Evolutionary conservation across 92 coral and sea anemone species (phyloP).

Genomic region (Palythoa grandiflora): DNA sequence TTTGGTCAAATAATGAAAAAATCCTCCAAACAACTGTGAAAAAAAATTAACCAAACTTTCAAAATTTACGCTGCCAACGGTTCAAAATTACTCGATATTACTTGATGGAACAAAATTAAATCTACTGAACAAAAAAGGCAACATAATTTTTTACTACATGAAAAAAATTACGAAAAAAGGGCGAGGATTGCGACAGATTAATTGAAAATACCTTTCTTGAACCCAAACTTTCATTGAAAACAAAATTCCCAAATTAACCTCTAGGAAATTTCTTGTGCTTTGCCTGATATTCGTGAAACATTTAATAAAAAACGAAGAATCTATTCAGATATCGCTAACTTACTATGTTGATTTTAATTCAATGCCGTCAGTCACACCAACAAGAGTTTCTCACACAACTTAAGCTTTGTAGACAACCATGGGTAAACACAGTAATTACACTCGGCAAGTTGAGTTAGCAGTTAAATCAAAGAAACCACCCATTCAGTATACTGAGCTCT

Average conservation of each 20-base stretch:
- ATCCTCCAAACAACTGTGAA: no score
- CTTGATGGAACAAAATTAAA: no score
- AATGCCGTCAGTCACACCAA: not conserved
- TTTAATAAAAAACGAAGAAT: not conserved
- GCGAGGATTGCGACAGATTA: no score
- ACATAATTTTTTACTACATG: no score
- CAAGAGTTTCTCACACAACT: not conserved
- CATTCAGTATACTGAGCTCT: conserved; percentile 19
- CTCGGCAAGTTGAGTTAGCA: conserved; percentile 19
- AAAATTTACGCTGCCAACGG: no score
- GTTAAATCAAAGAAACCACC: not conserved
- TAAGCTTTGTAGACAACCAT: not conserved
- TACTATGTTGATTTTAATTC: not conserved
- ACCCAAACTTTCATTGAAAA: not conserved
- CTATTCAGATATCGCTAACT: not conserved
- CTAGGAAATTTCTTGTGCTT: no score
- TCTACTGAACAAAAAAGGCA: no score
- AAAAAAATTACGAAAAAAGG: no score
- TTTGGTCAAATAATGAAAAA: no score
- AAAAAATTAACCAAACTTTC: no score
- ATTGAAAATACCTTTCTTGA: no score
- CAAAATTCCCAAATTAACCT: not conserved
- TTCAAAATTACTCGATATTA: no score
- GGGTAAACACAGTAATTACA: not conserved
- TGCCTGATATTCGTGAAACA: not conserved